phyloP scores from a whole-genome alignment of 2,113 vertebrate genomes.

The Bambusicola thoracicus region DNA sequence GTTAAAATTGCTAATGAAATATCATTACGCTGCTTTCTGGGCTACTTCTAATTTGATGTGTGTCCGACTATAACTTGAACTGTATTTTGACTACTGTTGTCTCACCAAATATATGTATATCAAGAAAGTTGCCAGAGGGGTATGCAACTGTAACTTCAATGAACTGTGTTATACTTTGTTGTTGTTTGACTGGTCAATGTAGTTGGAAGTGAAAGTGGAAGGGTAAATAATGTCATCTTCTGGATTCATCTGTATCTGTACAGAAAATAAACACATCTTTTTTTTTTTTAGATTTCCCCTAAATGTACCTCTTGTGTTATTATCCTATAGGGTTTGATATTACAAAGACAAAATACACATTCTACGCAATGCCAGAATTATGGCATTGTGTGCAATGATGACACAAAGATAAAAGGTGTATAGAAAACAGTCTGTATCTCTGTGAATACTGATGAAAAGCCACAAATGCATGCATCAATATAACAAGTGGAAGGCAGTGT shows the following conservation, averaged over 20 bases:
- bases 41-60: neutral
- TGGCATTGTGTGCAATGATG: neutral
- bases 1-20: conserved; percentile 2
- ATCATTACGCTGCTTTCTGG: neutral
- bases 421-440: neutral
- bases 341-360: neutral
- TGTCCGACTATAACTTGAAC: neutral
- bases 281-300: neutral
- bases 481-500: rapidly evolving
- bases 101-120: conserved; percentile 31
- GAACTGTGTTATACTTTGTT: neutral
- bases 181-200: neutral
- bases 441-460: neutral
- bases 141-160: neutral
- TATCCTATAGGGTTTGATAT: rapidly evolving
- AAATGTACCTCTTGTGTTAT: neutral
- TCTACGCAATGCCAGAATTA: neutral
- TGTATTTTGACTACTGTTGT: neutral
- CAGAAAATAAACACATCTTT: conserved; percentile 32
- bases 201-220: neutral
- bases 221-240: neutral
- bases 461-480: neutral
- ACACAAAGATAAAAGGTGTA: neutral
- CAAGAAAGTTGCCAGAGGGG: neutral
- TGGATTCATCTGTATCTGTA: conserved; percentile 6